phyloP scores from a whole-genome alignment of 2,888 invertebrate species.

The Diloba caeruleocephala region DNA sequence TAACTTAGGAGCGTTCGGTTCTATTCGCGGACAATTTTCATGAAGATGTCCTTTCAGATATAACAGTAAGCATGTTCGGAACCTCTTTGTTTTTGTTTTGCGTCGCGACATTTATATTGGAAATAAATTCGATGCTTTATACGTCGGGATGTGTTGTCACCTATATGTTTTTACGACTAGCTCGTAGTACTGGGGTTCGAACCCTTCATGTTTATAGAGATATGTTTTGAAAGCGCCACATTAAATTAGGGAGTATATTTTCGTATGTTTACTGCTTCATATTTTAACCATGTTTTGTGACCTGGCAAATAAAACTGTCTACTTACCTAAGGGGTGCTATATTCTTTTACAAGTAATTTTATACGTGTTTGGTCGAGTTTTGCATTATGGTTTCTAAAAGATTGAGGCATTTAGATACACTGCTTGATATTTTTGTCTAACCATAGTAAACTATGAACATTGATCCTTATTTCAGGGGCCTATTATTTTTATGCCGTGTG shows the following conservation, averaged over 20 bases:
- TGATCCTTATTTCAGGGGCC: no score
- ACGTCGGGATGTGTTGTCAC: constrained; percentile 68
- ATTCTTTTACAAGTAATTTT: constrained; percentile 17
- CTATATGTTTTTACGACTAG: constrained; percentile 70
- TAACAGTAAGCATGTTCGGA: constrained; percentile 44
- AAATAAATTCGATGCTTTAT: constrained; percentile 78
- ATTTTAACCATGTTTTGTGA: constrained; percentile 39
- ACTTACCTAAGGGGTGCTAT: constrained; percentile 18
- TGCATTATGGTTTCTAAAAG: not conserved
- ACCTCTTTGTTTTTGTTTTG: constrained; percentile 57
- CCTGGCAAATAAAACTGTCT: constrained; percentile 15
- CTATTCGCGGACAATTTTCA: constrained; percentile 58
- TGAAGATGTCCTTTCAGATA: constrained; percentile 65
- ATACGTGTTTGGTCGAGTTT: not conserved
- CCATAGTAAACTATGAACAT: no score
- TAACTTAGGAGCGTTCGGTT: constrained; percentile 48
- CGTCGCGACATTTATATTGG: constrained; percentile 64
- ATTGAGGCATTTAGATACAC: not conserved
- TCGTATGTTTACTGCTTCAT: constrained; percentile 42
- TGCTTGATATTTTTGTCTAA: no score
- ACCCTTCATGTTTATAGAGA: constrained; percentile 66
- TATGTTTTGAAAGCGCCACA: constrained; percentile 58
- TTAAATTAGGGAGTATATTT: constrained; percentile 62
- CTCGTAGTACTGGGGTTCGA: constrained; percentile 62
- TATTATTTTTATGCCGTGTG: no score